These are phyloP conservation scores for Brachionus angularis DNA, from an alignment of 1,140 invertebrate species.

Conservation along the genomic window DNA sequence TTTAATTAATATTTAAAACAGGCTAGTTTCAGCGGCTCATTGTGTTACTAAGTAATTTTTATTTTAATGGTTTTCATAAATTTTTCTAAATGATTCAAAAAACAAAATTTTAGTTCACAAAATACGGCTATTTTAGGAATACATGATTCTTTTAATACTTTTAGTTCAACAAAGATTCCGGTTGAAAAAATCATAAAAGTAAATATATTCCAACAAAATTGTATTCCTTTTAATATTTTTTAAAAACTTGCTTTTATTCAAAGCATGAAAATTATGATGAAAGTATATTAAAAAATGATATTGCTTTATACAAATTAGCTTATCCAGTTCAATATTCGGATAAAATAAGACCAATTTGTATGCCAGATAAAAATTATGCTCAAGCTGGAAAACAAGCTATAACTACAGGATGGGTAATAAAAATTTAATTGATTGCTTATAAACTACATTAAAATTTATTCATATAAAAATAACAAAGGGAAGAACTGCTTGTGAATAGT, in stretches of 20 bases:
- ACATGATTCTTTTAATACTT: conserved; percentile 4
- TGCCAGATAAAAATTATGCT: conserved; percentile 58
- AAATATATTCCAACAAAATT: neutral
- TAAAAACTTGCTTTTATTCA: too few species aligned
- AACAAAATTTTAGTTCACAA: neutral
- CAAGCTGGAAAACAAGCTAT: conserved; percentile 21
- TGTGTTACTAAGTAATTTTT: too few species aligned
- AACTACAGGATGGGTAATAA: conserved; percentile 38
- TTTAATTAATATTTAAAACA: too few species aligned
- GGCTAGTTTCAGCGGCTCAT: conserved; percentile 25
- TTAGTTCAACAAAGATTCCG: neutral
- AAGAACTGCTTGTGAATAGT: neutral
- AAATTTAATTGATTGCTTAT: neutral
- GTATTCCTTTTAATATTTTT: neutral
- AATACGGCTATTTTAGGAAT: neutral
- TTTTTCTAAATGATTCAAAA: too few species aligned
- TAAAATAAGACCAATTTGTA: conserved; percentile 65
- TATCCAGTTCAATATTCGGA: conserved; percentile 60
- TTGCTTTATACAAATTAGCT: conserved; percentile 62
- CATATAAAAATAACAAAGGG: too few species aligned
- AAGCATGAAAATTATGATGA: conserved; percentile 46
- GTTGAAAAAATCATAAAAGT: conserved; percentile 17
- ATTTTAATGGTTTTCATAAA: too few species aligned
- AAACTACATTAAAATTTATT: neutral
- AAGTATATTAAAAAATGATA: conserved; percentile 61